Percentiles rank a stretch among this genome's conserved stretches.
phyloP scores from a whole-genome alignment of 2,888 invertebrate species.

The Ophioninae sp. region DNA sequence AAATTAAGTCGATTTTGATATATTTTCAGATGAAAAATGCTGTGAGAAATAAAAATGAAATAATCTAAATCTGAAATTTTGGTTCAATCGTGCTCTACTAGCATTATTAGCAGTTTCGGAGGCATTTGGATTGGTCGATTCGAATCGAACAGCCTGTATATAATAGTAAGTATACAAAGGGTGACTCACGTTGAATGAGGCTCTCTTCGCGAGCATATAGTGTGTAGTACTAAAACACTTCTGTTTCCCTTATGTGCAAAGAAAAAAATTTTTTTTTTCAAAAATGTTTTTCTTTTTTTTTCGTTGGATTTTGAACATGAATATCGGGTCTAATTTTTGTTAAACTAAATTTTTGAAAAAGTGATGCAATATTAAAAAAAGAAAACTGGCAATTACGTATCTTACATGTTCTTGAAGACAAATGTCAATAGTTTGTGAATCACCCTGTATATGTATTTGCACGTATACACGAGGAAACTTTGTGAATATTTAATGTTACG shows the following conservation, averaged over 20 bases:
- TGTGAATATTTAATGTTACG: constrained; percentile 65
- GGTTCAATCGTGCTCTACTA: background rate
- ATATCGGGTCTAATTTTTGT: too few species aligned
- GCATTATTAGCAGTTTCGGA: background rate
- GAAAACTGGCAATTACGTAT: background rate
- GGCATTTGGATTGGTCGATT: background rate
- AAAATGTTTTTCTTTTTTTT: too few species aligned
- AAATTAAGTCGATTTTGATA: too few species aligned
- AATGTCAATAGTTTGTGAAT: background rate
- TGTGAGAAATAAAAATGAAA: too few species aligned
- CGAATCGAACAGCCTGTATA: background rate
- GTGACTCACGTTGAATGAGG: background rate
- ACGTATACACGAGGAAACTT: constrained; percentile 6
- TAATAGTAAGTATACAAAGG: background rate
- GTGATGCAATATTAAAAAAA: background rate
- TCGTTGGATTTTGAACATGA: too few species aligned
- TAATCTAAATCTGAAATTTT: background rate
- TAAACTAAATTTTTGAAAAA: background rate
- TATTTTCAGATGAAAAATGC: too few species aligned
- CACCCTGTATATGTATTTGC: constrained; percentile 1
- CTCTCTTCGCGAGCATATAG: background rate
- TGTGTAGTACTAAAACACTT: background rate
- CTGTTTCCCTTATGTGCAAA: background rate
- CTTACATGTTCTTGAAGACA: background rate
- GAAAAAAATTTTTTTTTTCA: too few species aligned